Percentiles rank a stretch among this genome's conserved stretches.
Evolutionary conservation across 2,888 invertebrate species (phyloP).

Genomic region (Baccha elongata): DNA sequence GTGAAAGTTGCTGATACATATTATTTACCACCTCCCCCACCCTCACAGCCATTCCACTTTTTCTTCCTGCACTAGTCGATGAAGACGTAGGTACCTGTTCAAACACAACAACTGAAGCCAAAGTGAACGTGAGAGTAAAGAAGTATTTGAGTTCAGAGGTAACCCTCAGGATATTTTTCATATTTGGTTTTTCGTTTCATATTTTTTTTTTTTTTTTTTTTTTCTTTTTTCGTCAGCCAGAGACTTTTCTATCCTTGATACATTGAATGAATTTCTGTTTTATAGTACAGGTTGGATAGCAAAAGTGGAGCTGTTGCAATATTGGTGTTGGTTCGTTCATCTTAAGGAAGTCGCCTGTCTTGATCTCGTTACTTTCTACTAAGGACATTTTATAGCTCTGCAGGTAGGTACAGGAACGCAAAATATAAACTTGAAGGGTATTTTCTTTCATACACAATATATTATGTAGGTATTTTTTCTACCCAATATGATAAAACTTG

Average conservation of each 20-base stretch:
- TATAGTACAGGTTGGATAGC: background rate
- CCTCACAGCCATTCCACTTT: background rate
- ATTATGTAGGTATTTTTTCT: too few species aligned
- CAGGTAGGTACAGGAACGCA: slow-evolving; percentile 18
- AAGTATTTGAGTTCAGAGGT: slow-evolving; percentile 20
- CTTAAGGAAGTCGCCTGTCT: slow-evolving; percentile 38
- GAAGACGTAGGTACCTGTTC: background rate
- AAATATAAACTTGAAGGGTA: background rate
- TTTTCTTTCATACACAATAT: background rate
- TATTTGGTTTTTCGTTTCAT: slow-evolving; percentile 54
- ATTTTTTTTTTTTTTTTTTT: slow-evolving; percentile 6
- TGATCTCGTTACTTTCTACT: slow-evolving; percentile 55
- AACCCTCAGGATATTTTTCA: slow-evolving; percentile 64
- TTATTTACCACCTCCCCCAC: too few species aligned
- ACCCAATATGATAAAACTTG: background rate
- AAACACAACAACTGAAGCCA: slow-evolving; percentile 42
- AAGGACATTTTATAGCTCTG: slow-evolving; percentile 40
- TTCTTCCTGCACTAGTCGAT: background rate
- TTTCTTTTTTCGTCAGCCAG: slow-evolving; percentile 19
- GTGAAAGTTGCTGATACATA: slow-evolving; percentile 5
- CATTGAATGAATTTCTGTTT: slow-evolving; percentile 7
- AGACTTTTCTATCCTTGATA: slow-evolving; percentile 30
- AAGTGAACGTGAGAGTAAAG: slow-evolving; percentile 45
- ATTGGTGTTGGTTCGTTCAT: slow-evolving; percentile 14
- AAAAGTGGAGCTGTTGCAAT: slow-evolving; percentile 1